Base-by-base conservation (phyloP, 2,113 vertebrate genomes). In the Pterocles burchelli region DNA sequence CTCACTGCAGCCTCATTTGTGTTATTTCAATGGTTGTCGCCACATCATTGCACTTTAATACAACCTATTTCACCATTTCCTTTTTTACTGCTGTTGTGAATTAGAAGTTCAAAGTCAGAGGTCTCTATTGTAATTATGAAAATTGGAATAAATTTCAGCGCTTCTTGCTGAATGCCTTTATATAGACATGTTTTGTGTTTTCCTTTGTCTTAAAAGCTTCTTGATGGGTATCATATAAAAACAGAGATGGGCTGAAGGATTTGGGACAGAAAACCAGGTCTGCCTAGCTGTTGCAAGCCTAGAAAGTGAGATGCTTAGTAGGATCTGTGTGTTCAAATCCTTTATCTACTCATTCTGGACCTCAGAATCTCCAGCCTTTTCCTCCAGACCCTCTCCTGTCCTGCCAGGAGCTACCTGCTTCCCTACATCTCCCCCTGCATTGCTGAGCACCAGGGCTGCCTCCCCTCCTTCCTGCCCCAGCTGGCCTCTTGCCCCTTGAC, bases 41-140 rank as follows among this genome's bases (percentile, higher is more conserved):
- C 85, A 94, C 84, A 67, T 93, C 81, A 91, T 85, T 92, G 98
- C 98, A 98, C 97, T 98, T 98, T 98, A 98, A 97, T 95, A 85
- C 66, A 89, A 94, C 45, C 36, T 74, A 70, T 95, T 97, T 96
- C 88, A 79, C 88, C 51, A 36, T 90, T 91, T 66, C 68, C 83
- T 94, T 96, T 97, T 96, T 93, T 96, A 93, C 85, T 97, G 94
- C 93, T 96, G 84, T 95, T 97, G 95, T 97, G 97, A 97, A 96
- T 97, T 97, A 85, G 85, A 83, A 89, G 68, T 89, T 86, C 85
- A 45, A 95, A 94, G 68, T 88, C 95, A 76, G 85, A 96, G 73
- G 86, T 96, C 97, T 96, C 92, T 96, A 79, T 85, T 98, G 95
- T 97, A 91, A 95, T 94, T 97, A 95, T 67, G 81, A 93, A 79